phyloP scores from a whole-genome alignment of 2,113 vertebrate species.

The Cercopithecus mona region DNA sequence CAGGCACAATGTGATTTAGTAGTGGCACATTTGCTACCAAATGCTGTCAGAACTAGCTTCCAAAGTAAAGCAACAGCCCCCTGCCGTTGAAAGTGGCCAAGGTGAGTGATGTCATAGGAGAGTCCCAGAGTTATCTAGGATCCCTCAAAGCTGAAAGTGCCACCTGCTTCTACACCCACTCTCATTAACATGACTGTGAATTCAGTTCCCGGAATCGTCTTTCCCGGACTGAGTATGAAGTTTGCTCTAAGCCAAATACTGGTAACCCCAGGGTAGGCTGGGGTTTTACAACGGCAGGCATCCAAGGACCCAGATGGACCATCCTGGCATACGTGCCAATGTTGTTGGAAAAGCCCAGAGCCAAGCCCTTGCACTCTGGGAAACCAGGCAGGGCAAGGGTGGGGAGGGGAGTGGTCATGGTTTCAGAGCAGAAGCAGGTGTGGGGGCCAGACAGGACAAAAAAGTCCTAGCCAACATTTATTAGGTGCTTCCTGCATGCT shows the following conservation, averaged over 20 bases:
- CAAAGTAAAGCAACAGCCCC: neutral
- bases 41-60: neutral
- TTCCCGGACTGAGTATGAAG: neutral
- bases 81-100: neutral
- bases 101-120: too few species aligned
- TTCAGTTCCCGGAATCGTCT: neutral
- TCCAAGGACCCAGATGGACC: neutral
- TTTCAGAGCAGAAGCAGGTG: neutral
- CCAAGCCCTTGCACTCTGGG: neutral
- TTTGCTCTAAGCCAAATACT: neutral
- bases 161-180: neutral
- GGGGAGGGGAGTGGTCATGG: neutral
- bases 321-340: neutral
- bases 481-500: neutral
- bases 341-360: neutral
- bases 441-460: neutral
- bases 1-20: accelerated
- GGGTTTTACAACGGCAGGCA: neutral
- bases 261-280: neutral
- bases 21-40: too few species aligned
- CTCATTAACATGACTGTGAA: too few species aligned
- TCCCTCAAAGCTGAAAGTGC: neutral
- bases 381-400: neutral
- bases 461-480: neutral
- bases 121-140: neutral